Evolutionary conservation across 2,797 vertebrate species (phyloP).

Genomic region (Dermochelys coriacea): DNA sequence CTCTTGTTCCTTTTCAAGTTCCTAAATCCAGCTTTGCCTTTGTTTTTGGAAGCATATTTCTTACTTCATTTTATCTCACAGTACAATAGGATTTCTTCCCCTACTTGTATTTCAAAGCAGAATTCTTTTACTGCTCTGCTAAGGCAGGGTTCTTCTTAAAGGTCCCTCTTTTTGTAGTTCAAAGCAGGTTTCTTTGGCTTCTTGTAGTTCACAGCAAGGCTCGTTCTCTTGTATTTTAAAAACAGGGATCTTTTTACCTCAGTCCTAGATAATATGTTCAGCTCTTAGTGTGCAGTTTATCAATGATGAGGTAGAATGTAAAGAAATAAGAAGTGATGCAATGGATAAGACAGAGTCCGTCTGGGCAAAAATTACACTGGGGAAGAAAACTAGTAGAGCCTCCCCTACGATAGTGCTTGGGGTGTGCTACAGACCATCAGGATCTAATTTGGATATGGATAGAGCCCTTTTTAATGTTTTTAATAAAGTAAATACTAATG

Average conservation of each 20-base stretch:
- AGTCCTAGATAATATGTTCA: conserved; percentile 62
- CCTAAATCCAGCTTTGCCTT: background rate
- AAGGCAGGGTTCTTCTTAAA: conserved; percentile 53
- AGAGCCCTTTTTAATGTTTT: too few species aligned
- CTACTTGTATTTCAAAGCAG: conserved; percentile 71
- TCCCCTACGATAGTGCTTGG: too few species aligned
- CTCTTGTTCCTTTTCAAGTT: conserved; percentile 18
- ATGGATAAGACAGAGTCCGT: too few species aligned
- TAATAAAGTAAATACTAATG: too few species aligned
- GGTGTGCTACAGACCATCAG: too few species aligned
- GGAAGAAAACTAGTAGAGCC: too few species aligned
- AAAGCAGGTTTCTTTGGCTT: conserved; percentile 60
- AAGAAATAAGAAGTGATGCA: too few species aligned
- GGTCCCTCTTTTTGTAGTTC: conserved; percentile 64
- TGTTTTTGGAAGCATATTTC: conserved; percentile 40
- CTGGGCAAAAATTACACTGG: too few species aligned
- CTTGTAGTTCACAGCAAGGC: conserved; percentile 68
- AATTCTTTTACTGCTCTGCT: conserved; percentile 46
- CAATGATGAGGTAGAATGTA: too few species aligned
- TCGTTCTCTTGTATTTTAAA: conserved; percentile 66
- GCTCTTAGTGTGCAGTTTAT: conserved; percentile 53
- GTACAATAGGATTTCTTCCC: background rate
- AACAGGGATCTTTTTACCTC: conserved; percentile 57
- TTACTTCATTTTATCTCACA: conserved; percentile 52
- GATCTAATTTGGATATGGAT: too few species aligned